Conservation (phyloP, 2,797 vertebrate genomes). For the Helicolenus hilgendorfi region DNA sequence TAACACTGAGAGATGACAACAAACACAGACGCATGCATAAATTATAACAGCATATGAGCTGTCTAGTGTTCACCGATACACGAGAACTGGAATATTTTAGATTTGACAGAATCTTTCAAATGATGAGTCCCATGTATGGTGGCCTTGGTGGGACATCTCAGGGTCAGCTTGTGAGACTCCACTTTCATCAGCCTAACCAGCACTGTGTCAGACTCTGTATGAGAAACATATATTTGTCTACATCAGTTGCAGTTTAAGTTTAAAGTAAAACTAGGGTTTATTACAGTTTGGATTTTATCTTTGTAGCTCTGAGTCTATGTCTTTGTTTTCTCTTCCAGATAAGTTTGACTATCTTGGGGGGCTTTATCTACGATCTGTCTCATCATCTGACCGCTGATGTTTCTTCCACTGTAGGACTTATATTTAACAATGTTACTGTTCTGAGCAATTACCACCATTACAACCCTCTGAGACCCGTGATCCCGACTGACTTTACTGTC, state of each 20-base stretch:
- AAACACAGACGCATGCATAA: constrained; percentile 1
- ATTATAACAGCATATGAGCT: background rate
- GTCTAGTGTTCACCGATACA: constrained; percentile 3
- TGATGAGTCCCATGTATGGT: background rate
- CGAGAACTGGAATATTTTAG: background rate
- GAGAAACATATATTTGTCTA: background rate
- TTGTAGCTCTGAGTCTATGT: background rate
- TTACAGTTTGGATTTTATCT: background rate
- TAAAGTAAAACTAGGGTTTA: background rate
- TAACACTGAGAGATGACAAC: constrained; percentile 41
- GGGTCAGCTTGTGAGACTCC: constrained; percentile 4
- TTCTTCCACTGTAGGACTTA: background rate
- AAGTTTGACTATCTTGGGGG: background rate
- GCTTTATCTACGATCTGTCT: background rate
- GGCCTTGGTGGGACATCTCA: constrained; percentile 4
- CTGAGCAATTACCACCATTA: background rate
- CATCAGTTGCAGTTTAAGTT: background rate
- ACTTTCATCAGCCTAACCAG: background rate
- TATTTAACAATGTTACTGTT: background rate
- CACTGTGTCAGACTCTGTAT: background rate
- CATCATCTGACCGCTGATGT: background rate
- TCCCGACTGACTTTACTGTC: background rate
- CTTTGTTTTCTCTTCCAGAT: background rate
- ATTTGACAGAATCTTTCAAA: constrained; percentile 19
- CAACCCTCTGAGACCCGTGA: background rate